phyloP scores from a whole-genome alignment of 2,888 invertebrate species.

The Apocheima hispidaria region DNA sequence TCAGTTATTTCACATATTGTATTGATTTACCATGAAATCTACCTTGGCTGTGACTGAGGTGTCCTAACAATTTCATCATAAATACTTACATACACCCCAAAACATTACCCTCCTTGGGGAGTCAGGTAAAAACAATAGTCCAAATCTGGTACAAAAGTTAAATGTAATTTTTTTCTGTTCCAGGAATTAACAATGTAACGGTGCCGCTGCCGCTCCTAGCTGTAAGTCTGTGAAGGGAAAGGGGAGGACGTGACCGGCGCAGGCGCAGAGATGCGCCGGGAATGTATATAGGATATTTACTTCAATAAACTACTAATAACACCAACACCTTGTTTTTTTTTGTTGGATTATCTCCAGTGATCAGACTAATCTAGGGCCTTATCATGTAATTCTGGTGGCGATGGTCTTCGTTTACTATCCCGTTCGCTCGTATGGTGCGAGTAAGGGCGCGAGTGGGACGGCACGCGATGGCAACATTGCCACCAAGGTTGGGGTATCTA shows the following conservation, averaged over 20 bases:
- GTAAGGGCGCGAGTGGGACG: too few relatives aligned
- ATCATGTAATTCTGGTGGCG: too few relatives aligned
- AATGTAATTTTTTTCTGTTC: conserved; percentile 2
- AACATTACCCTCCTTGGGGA: too few relatives aligned
- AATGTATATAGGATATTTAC: conserved; percentile 48
- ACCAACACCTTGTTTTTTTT: conserved; percentile 26
- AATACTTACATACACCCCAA: too few relatives aligned
- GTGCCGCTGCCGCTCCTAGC: conserved; percentile 22
- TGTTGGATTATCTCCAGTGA: neutral
- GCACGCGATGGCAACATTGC: too few relatives aligned
- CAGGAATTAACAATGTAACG: conserved; percentile 35
- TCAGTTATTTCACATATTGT: conserved; percentile 44
- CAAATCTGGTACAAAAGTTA: neutral
- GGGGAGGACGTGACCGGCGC: conserved; percentile 17
- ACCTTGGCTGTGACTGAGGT: conserved; percentile 56
- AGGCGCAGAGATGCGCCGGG: conserved; percentile 15
- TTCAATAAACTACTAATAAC: conserved; percentile 44
- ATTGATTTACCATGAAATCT: conserved; percentile 52
- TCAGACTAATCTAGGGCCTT: too few relatives aligned
- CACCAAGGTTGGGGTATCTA: too few relatives aligned
- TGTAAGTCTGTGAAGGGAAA: conserved; percentile 20
- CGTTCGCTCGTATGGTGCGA: too few relatives aligned
- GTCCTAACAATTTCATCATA: conserved; percentile 12
- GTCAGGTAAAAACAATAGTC: too few relatives aligned
- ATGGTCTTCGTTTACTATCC: too few relatives aligned